Conservation (phyloP, 2,113 vertebrate species). For the Onychostruthus taczanowskii region DNA sequence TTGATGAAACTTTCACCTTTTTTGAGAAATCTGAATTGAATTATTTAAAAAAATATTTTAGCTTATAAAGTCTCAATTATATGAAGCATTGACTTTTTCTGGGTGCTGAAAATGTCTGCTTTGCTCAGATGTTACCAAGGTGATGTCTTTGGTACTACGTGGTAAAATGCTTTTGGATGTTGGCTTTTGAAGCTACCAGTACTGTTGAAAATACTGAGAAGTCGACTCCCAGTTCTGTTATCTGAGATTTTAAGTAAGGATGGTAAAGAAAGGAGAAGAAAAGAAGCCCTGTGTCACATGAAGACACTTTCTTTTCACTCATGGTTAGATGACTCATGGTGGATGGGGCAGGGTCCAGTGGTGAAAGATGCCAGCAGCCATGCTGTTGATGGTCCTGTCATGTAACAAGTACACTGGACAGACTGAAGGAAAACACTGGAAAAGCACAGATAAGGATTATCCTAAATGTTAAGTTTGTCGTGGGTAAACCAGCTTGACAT, state of each 20-base stretch:
- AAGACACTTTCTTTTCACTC: not conserved
- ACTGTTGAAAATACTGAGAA: not conserved
- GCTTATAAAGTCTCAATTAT: not conserved
- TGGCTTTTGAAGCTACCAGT: not conserved
- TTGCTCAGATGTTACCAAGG: not conserved
- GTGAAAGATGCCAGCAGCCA: not conserved
- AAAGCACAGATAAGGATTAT: not conserved
- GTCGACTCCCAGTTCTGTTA: not conserved
- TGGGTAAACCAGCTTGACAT: not conserved
- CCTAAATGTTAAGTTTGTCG: not conserved
- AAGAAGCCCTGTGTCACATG: not conserved
- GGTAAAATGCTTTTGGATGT: not conserved
- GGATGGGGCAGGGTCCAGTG: not conserved
- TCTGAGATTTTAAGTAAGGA: not conserved
- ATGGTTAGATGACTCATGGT: not conserved
- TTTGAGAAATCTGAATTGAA: not conserved
- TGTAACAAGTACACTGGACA: not conserved
- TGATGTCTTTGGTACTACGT: not conserved
- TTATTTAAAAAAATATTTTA: not conserved
- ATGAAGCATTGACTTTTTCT: not conserved
- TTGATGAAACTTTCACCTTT: not conserved
- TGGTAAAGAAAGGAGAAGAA: not conserved
- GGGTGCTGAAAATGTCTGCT: not conserved
- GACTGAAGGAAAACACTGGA: not conserved
- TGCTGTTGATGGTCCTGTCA: not conserved